phyloP scores from a whole-genome alignment of 1,140 invertebrate genomes.

The Lordiphosa stackelbergi region DNA sequence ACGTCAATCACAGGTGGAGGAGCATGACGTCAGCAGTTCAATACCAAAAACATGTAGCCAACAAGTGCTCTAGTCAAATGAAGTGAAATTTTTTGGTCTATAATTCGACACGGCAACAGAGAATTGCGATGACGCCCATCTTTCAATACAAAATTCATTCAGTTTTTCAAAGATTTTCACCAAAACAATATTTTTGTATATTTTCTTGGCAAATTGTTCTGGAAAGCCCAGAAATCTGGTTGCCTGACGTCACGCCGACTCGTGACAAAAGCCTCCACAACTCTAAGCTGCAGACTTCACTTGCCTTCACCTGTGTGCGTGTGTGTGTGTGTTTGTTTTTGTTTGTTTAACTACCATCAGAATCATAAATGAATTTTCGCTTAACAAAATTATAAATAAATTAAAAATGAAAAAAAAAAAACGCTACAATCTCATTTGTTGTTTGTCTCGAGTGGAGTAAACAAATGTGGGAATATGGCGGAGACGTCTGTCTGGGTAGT shows the following conservation, averaged over 20 bases:
- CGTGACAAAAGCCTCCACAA: slow-evolving; percentile 19
- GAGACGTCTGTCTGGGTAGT: no score
- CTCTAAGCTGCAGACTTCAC: slow-evolving; percentile 37
- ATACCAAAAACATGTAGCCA: slow-evolving; percentile 26
- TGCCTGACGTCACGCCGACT: slow-evolving; percentile 49
- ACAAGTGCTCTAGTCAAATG: slow-evolving; percentile 26
- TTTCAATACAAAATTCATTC: slow-evolving; percentile 31
- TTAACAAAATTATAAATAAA: slow-evolving; percentile 53
- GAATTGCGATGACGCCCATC: slow-evolving; percentile 32
- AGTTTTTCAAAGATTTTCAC: slow-evolving; percentile 16
- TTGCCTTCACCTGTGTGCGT: not conserved
- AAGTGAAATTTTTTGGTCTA: slow-evolving; percentile 35
- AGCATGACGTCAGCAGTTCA: slow-evolving; percentile 50
- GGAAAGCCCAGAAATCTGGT: slow-evolving; percentile 47
- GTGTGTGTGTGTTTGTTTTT: slow-evolving; percentile 12
- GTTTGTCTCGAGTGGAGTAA: not conserved
- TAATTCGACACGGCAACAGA: slow-evolving; percentile 52
- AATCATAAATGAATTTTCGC: slow-evolving; percentile 39
- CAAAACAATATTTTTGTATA: slow-evolving; percentile 3
- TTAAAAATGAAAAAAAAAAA: slow-evolving; percentile 14
- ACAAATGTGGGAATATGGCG: no score
- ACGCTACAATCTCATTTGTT: slow-evolving; percentile 33
- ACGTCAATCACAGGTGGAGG: slow-evolving; percentile 60
- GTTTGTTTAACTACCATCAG: slow-evolving; percentile 7
- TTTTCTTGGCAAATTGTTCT: slow-evolving; percentile 5